Conservation (phyloP, 2,113 vertebrate species). For the Archocentrus centrarchus region DNA sequence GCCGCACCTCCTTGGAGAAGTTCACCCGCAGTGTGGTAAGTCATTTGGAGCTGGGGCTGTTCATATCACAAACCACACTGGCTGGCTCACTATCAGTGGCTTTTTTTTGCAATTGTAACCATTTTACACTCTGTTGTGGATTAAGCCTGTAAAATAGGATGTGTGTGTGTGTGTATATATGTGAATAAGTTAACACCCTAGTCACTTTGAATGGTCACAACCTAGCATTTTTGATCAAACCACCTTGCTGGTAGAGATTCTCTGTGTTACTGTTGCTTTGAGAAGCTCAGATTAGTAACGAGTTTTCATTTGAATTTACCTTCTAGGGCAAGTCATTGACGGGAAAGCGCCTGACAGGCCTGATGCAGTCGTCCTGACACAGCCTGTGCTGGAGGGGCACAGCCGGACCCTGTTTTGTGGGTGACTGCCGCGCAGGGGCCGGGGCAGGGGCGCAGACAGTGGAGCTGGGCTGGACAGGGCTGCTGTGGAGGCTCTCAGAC, state of each 20-base stretch:
- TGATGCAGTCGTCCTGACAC: slow-evolving; percentile 97
- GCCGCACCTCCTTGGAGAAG: slow-evolving; percentile 99
- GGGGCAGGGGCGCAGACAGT: slow-evolving; percentile 16
- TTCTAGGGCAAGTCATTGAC: slow-evolving; percentile 94
- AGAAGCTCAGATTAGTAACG: slow-evolving; percentile 7
- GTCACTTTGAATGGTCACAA: slow-evolving; percentile 38
- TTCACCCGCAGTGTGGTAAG: slow-evolving; percentile 98
- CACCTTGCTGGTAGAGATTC: slow-evolving; percentile 15
- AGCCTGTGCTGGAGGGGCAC: slow-evolving; percentile 49
- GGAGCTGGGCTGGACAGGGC: slow-evolving; percentile 34
- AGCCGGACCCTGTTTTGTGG: slow-evolving; percentile 29
- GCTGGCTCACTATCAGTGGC: slow-evolving; percentile 71
- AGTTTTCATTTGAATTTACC: slow-evolving; percentile 16
- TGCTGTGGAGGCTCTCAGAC: slow-evolving; percentile 43
- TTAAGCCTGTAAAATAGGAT: slow-evolving; percentile 18
- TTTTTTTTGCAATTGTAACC: slow-evolving; percentile 67
- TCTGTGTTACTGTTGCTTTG: background rate
- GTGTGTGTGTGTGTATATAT: slow-evolving; percentile 21
- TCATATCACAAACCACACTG: slow-evolving; percentile 76
- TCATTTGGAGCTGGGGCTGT: slow-evolving; percentile 75
- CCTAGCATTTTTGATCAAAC: slow-evolving; percentile 12
- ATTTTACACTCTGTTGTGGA: slow-evolving; percentile 53
- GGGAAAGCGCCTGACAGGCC: slow-evolving; percentile 93
- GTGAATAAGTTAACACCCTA: slow-evolving; percentile 20
- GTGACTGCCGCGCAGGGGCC: slow-evolving; percentile 3